phyloP scores from a whole-genome alignment of 2,888 invertebrate species.

The Macaria liturata region DNA sequence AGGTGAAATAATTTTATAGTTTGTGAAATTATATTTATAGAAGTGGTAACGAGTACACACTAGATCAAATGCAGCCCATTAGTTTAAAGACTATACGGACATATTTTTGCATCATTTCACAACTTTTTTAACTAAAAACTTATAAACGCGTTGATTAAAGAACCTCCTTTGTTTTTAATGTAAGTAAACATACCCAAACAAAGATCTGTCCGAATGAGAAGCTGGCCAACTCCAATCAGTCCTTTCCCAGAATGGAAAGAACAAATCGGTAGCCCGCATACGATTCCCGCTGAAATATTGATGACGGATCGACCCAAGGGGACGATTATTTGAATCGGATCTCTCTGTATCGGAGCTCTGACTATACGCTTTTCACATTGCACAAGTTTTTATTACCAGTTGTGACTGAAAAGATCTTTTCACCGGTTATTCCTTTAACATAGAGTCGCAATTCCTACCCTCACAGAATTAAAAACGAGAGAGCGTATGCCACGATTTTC shows the following conservation, averaged over 20 bases:
- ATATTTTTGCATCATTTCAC: too few species aligned
- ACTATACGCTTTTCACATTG: conserved; percentile 55
- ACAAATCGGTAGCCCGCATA: conserved; percentile 55
- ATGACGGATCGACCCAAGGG: conserved; percentile 64
- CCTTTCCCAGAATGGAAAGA: conserved; percentile 45
- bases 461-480: conserved; percentile 19
- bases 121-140: too few species aligned
- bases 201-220: conserved; percentile 43
- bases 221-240: conserved; percentile 54
- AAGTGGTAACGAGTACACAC: too few species aligned
- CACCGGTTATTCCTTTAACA: conserved; percentile 32
- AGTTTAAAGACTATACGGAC: too few species aligned
- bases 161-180: too few species aligned
- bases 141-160: too few species aligned
- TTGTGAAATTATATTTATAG: too few species aligned
- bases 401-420: conserved; percentile 29
- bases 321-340: conserved; percentile 59
- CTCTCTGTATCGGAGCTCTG: conserved; percentile 51
- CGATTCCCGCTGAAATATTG: conserved; percentile 63
- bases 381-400: conserved; percentile 56
- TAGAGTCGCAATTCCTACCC: conserved; percentile 23
- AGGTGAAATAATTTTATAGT: too few species aligned
- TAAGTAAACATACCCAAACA: too few species aligned
- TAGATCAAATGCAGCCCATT: too few species aligned
- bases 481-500: conserved; percentile 46